A percentile compares a stretch with the other conserved stretches of the same genome.
These are phyloP conservation scores for Pectinophora gossypiella DNA, from an alignment of 1,140 invertebrate genomes.

Conservation along the genomic window DNA sequence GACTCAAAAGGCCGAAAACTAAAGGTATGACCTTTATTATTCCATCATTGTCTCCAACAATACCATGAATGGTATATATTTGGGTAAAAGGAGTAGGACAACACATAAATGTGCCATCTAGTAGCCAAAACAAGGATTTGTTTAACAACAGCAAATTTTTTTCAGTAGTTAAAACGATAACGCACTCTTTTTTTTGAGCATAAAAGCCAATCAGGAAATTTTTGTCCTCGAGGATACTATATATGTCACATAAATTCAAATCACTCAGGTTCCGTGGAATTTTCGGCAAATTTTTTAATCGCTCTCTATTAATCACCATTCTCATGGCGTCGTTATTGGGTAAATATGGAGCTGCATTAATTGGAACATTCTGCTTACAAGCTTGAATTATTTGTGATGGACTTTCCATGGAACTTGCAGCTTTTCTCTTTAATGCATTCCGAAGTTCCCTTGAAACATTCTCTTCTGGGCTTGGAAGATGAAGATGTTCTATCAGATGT, in stretches of 20 bases:
- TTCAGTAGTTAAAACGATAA: not conserved
- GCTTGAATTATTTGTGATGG: not conserved
- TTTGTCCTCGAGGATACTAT: not conserved
- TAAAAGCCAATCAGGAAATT: not conserved
- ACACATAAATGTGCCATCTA: not conserved
- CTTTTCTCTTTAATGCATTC: not conserved
- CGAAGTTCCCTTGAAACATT: not conserved
- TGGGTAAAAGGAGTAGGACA: not conserved
- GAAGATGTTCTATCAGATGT: not conserved
- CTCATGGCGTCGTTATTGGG: not conserved
- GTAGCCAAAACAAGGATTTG: not conserved
- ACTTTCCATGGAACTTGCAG: not conserved
- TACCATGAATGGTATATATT: conserved; percentile 5
- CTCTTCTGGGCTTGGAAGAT: not conserved
- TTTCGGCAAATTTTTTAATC: not conserved
- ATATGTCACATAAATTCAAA: not conserved
- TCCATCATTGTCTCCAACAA: not conserved
- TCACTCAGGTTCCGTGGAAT: not conserved
- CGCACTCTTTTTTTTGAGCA: not conserved
- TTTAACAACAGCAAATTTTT: not conserved
- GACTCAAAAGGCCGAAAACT: conserved; percentile 1
- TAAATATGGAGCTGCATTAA: not conserved
- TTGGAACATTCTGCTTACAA: not conserved
- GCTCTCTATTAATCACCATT: not conserved
- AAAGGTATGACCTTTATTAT: not conserved